phyloP scores from a whole-genome alignment of 2,888 invertebrate genomes.

The Xanthostigma xanthostigma region DNA sequence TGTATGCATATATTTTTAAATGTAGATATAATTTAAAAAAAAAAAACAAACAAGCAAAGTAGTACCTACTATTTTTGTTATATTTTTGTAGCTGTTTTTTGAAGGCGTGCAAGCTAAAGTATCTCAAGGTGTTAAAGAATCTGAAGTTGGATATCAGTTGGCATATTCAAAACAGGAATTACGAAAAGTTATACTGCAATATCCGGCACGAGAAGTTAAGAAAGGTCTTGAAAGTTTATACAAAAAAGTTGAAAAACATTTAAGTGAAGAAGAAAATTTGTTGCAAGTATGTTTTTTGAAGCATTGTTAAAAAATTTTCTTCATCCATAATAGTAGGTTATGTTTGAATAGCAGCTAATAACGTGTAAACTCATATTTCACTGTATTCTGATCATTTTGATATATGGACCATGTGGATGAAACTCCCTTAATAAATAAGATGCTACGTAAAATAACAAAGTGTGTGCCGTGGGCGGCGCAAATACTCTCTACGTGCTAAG shows the following conservation, averaged over 20 bases:
- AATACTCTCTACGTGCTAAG: too few species aligned
- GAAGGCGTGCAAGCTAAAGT: conserved; percentile 92
- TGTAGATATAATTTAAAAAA: background rate
- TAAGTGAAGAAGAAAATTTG: conserved; percentile 86
- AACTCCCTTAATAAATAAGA: too few species aligned
- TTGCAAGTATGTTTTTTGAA: conserved; percentile 42
- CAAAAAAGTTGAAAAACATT: conserved; percentile 92
- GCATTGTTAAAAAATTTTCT: conserved; percentile 1
- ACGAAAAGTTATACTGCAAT: conserved; percentile 84
- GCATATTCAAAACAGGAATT: conserved; percentile 95
- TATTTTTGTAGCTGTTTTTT: conserved; percentile 68
- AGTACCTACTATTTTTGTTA: conserved; percentile 1
- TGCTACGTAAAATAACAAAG: too few species aligned
- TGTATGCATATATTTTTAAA: conserved; percentile 18
- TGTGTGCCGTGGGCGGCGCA: too few species aligned
- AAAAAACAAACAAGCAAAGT: conserved; percentile 2
- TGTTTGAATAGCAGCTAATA: too few species aligned
- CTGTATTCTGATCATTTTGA: too few species aligned
- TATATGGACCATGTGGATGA: too few species aligned
- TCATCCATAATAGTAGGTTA: too few species aligned
- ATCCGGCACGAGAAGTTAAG: conserved; percentile 86
- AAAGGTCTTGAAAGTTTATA: conserved; percentile 84
- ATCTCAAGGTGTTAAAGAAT: conserved; percentile 85
- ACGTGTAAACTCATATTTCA: too few species aligned
- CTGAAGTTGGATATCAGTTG: conserved; percentile 95